Base-by-base conservation (phyloP, 2,888 invertebrate species). In the Idaea dimidiata region DNA sequence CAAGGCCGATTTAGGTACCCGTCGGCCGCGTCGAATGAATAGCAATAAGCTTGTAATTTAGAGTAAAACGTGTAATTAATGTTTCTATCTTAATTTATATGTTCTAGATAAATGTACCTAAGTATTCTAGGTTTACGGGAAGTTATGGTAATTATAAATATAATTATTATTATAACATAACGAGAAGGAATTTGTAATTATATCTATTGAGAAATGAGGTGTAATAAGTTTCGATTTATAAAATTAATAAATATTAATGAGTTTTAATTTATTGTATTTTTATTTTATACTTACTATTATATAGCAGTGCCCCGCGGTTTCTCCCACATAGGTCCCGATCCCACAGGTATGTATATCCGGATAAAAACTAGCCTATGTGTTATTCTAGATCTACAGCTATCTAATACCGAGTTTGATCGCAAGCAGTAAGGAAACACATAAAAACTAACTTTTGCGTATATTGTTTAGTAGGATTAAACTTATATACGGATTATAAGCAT, bases 201-300 rank as follows among this genome's bases (percentile, higher is more conserved):
- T 89, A 86, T 82, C 76, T 60, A 68, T 62, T 64, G 84, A 85
- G 84, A 81, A 79, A 81, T 79, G 81, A 83, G 87, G 85, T 91
- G 89, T 91, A 89, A 89, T 90, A 87, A 91, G 88, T 89, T 91
- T 91, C 90, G 83, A 91, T 91, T 91, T 91, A 91, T 91, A 91
- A 91, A 91, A 89, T 88, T 87, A 91, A 91, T 91, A 91, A 91
- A 89, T 91, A 90, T 89, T 90, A 87, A 90, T 84, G 91, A 91
- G 91, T 91, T 91, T 91, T 87, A 89, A 69, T 24, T 24, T 58
- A 17, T 54, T 72, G 71, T 61, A 71, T 78, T 82, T 79, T 71
- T 77, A 82, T 80, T 79, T 73, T 70, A 17, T 32, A 58, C 24
- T 24, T 3, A n/a, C n/a, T n/a, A n/a, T n/a, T n/a, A n/a, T n/a